phyloP scores from a whole-genome alignment of 2,888 invertebrate genomes.

The Oegoconia quadripuncta region DNA sequence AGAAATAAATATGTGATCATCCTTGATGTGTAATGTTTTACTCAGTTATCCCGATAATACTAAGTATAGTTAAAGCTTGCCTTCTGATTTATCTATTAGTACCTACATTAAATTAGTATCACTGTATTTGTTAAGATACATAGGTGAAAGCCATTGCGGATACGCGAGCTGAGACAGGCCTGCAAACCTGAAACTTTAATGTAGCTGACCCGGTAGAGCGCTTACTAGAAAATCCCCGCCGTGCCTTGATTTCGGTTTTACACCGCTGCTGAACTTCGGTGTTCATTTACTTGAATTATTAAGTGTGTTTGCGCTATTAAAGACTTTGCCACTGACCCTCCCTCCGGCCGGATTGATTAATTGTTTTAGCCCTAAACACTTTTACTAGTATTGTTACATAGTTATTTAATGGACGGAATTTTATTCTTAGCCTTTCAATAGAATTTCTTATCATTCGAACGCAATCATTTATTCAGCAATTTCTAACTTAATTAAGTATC shows the following conservation, averaged over 20 bases:
- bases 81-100: no score
- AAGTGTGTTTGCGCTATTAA: constrained; percentile 20
- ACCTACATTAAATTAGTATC: no score
- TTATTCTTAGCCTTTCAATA: no score
- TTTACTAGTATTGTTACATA: no score
- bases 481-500: no score
- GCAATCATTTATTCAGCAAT: no score
- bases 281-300: constrained; percentile 51
- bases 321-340: constrained; percentile 1
- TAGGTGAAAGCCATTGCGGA: constrained; percentile 44
- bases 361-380: constrained; percentile 2
- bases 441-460: no score
- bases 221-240: constrained; percentile 48
- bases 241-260: constrained; percentile 57
- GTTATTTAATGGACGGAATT: no score
- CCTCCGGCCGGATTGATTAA: constrained; percentile 1
- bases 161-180: constrained; percentile 35
- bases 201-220: constrained; percentile 44
- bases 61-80: no score
- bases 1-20: no score
- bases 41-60: no score
- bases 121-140: constrained; percentile 57
- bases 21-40: no score
- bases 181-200: constrained; percentile 60
- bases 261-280: constrained; percentile 46